A percentile compares a stretch with the other conserved stretches of the same genome.
Conservation (phyloP, 2,113 vertebrate species). For the Ophthalmolycus amberensis region DNA sequence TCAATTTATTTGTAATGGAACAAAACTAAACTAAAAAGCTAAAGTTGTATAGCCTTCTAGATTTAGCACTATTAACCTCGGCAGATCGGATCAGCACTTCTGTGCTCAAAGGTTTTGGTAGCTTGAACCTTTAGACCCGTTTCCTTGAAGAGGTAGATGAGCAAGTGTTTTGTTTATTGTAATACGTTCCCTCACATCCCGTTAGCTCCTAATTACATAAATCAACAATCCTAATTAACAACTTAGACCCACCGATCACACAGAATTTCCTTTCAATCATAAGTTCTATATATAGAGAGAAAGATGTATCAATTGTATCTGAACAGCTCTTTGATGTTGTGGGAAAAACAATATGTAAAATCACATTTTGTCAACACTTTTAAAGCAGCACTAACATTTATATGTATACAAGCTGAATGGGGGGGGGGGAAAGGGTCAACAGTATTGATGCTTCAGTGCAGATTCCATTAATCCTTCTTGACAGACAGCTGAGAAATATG, state of each 20-base stretch:
- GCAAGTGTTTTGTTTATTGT: not conserved
- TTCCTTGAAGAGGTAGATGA: not conserved
- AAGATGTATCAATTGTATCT: not conserved
- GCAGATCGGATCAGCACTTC: not conserved
- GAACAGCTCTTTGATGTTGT: not conserved
- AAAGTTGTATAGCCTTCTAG: not conserved
- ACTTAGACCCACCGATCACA: not conserved
- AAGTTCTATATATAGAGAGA: not conserved
- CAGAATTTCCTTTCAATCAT: not conserved
- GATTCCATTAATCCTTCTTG: slow-evolving; percentile 9
- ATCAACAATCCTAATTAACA: not conserved
- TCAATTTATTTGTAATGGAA: not conserved
- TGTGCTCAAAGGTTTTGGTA: not conserved
- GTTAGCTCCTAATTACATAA: not conserved
- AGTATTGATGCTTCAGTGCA: not conserved
- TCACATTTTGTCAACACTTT: not conserved
- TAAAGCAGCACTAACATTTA: not conserved
- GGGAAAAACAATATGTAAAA: not conserved
- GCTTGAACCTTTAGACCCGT: not conserved
- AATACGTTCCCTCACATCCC: not conserved
- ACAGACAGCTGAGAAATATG: slow-evolving; percentile 1
- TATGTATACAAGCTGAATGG: not conserved
- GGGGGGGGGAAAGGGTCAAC: not conserved
- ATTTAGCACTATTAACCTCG: not conserved
- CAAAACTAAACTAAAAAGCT: not conserved